Evolutionary conservation across 92 coral and sea anemone genomes (phyloP).

Genomic region (Parazoanthus darwini): DNA sequence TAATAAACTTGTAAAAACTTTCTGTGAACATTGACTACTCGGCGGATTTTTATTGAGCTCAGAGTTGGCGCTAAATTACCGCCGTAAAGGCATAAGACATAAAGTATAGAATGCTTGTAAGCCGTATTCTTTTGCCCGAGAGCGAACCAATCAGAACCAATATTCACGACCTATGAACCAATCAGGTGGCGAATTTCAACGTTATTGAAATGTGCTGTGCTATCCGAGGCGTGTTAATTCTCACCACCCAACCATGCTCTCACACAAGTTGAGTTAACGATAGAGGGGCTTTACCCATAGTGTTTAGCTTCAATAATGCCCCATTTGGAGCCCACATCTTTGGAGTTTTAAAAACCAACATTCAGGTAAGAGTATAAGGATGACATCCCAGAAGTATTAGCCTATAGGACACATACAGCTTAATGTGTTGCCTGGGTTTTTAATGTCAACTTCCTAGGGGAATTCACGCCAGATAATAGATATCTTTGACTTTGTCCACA

Average conservation of each 20-base stretch:
- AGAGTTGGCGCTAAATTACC: slow-evolving; percentile 20
- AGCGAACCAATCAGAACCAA: slow-evolving; percentile 36
- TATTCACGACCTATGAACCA: slow-evolving; percentile 53
- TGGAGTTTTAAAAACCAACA: not conserved
- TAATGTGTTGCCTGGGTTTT: slow-evolving; percentile 28
- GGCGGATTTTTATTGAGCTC: slow-evolving; percentile 1
- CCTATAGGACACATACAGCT: not conserved
- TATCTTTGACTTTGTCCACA: slow-evolving; percentile 46
- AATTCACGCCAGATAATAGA: slow-evolving; percentile 41
- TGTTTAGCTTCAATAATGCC: slow-evolving; percentile 13
- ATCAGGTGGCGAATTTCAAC: slow-evolving; percentile 63
- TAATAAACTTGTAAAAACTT: not conserved
- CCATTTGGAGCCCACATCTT: slow-evolving; percentile 22
- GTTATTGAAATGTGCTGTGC: slow-evolving; percentile 87
- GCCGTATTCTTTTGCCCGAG: slow-evolving; percentile 35
- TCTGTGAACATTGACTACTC: not conserved
- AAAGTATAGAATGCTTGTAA: slow-evolving; percentile 5
- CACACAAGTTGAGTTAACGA: slow-evolving; percentile 18
- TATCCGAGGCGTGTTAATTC: slow-evolving; percentile 47
- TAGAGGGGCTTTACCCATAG: slow-evolving; percentile 39
- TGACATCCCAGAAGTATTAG: not conserved
- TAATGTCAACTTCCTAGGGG: slow-evolving; percentile 46
- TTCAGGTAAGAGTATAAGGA: slow-evolving; percentile 14
- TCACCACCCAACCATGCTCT: slow-evolving; percentile 42
- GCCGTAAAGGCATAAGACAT: not conserved